A percentile compares a stretch with the other conserved stretches of the same genome.
Conservation (phyloP, 2,888 invertebrate genomes). For the Megastigmus dorsalis region DNA sequence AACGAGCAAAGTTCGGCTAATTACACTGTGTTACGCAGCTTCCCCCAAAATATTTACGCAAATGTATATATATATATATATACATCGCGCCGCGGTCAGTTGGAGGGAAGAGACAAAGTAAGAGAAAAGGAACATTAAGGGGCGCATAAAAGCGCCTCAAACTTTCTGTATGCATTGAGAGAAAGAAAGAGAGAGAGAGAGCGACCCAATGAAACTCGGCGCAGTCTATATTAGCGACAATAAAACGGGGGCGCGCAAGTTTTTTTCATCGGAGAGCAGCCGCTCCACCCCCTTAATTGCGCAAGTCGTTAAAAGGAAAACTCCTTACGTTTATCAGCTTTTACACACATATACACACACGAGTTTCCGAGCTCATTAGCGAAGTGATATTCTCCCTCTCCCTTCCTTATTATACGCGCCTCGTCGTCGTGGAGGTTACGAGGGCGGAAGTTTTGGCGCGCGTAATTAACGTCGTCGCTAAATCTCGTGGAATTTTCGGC, state of each 20-base stretch:
- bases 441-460: neutral
- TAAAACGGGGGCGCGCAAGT: neutral
- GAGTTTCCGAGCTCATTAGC: conserved; percentile 41
- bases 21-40: too few species aligned
- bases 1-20: too few species aligned
- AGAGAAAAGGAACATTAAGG: neutral
- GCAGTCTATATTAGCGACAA: neutral
- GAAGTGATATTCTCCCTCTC: neutral
- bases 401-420: neutral
- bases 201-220: neutral
- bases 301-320: conserved; percentile 28
- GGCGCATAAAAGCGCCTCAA: too few species aligned
- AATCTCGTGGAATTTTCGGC: neutral
- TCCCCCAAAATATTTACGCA: too few species aligned
- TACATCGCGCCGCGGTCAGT: too few species aligned
- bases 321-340: conserved; percentile 18
- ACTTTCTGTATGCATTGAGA: neutral
- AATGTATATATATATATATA: too few species aligned
- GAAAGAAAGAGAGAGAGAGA: too few species aligned
- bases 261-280: too few species aligned
- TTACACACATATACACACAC: neutral
- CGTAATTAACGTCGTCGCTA: conserved; percentile 21
- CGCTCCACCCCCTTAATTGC: conserved; percentile 21
- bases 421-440: neutral
- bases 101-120: too few species aligned